These are phyloP conservation scores for Pyrocephalus nanus DNA, from an alignment of 2,797 vertebrate genomes.

Conservation along the genomic window DNA sequence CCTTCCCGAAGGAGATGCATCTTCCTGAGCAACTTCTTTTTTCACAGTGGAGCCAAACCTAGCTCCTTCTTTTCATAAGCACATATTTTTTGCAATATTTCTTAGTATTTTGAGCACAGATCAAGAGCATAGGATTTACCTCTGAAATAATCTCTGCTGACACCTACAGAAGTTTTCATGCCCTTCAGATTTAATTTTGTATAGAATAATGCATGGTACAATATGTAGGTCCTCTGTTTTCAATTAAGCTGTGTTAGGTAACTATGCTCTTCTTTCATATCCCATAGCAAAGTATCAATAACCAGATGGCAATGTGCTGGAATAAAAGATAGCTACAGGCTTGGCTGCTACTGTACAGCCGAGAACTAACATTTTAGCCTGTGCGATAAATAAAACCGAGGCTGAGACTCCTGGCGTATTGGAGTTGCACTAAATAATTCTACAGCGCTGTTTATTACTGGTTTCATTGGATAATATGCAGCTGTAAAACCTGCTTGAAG, in stretches of 20 bases:
- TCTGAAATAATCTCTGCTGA: conserved; percentile 24
- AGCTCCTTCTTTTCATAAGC: neutral
- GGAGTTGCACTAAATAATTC: conserved; percentile 64
- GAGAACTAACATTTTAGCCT: conserved; percentile 37
- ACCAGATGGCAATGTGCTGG: conserved; percentile 31
- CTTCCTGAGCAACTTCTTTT: neutral
- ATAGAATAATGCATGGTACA: neutral
- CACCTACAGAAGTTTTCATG: conserved; percentile 7
- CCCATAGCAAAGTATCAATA: conserved; percentile 24
- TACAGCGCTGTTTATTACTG: conserved; percentile 54
- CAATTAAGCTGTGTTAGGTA: conserved; percentile 49
- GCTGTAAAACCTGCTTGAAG: conserved; percentile 63
- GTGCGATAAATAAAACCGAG: conserved; percentile 56
- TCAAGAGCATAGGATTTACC: neutral
- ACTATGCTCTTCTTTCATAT: conserved; percentile 46
- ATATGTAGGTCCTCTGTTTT: conserved; percentile 30
- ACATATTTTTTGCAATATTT: neutral
- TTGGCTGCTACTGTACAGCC: conserved; percentile 52
- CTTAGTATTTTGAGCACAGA: neutral
- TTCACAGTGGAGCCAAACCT: neutral
- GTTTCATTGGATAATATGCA: conserved; percentile 63
- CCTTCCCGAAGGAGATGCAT: neutral
- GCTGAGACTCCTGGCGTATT: conserved; percentile 10
- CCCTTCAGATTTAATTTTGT: conserved; percentile 34
- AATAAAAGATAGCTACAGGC: conserved; percentile 29